A percentile compares a stretch with the other conserved stretches of the same genome.
Evolutionary conservation across 1,140 invertebrate species (phyloP).

Genomic region (Olivierus martensii): DNA sequence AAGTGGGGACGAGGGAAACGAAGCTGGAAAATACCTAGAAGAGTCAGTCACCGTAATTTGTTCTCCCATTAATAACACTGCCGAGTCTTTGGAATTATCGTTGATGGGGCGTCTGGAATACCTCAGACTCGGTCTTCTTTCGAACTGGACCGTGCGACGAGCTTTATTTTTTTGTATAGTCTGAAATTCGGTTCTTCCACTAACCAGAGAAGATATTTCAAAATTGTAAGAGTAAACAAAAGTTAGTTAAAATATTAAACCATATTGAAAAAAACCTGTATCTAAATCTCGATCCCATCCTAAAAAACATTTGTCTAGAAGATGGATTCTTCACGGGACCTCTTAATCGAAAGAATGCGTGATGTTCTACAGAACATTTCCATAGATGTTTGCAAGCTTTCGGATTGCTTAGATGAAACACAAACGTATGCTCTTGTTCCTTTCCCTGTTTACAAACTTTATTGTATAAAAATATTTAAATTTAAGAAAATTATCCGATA

Average conservation of each 20-base stretch:
- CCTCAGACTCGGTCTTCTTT: constrained; percentile 86
- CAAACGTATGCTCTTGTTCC: constrained; percentile 86
- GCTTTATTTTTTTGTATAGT: constrained; percentile 68
- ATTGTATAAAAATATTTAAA: not conserved
- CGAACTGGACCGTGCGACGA: constrained; percentile 81
- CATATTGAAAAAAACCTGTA: constrained; percentile 22
- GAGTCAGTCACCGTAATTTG: constrained; percentile 1
- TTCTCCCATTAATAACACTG: constrained; percentile 8
- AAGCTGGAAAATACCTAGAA: too few relatives aligned
- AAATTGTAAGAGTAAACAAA: not conserved
- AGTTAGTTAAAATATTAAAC: not conserved
- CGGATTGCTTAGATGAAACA: constrained; percentile 47
- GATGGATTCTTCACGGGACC: constrained; percentile 25
- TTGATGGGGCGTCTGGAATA: constrained; percentile 55
- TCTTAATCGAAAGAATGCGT: constrained; percentile 84
- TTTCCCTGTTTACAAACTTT: constrained; percentile 37
- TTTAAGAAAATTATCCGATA: not conserved
- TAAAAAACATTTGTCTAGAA: constrained; percentile 32
- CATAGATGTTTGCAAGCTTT: constrained; percentile 93
- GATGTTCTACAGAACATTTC: constrained; percentile 97
- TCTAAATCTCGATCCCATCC: constrained; percentile 37
- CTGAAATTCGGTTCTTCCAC: constrained; percentile 86
- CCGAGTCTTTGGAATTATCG: not conserved
- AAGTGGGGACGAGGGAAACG: too few relatives aligned
- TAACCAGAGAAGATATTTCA: constrained; percentile 21